Evolutionary conservation across 2,797 vertebrate species (phyloP).

Genomic region (Channallabes apus): DNA sequence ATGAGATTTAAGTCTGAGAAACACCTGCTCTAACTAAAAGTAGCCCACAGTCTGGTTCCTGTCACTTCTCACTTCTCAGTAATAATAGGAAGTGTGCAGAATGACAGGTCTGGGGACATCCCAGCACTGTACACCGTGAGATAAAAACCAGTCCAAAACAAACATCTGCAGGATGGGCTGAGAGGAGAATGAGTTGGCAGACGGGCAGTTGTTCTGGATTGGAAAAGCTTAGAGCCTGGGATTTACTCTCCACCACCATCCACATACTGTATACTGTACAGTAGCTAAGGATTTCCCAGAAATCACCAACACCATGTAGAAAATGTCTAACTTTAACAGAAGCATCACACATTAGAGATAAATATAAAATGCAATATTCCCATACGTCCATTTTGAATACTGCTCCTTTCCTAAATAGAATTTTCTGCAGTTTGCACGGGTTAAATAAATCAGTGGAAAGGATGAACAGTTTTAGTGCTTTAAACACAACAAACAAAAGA

Average conservation of each 20-base stretch:
- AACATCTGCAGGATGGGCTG: constrained; percentile 34
- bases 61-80: constrained; percentile 37
- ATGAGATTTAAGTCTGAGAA: background rate
- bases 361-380: background rate
- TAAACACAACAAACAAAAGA: constrained; percentile 31
- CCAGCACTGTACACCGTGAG: constrained; percentile 32
- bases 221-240: background rate
- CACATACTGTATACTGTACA: background rate
- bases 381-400: background rate
- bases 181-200: constrained; percentile 28
- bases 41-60: constrained; percentile 28
- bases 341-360: constrained; percentile 11
- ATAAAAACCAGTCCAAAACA: constrained; percentile 35
- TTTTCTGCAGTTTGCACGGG: background rate
- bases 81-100: constrained; percentile 46
- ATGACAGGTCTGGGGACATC: constrained; percentile 37
- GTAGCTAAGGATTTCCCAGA: background rate
- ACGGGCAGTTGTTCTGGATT: constrained; percentile 5
- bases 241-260: background rate
- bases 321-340: constrained; percentile 26
- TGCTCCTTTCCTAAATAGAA: background rate
- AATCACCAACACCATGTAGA: constrained; percentile 23
- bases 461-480: background rate
- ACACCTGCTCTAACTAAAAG: background rate
- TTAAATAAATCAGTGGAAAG: constrained; percentile 5